Evolutionary conservation across 2,113 vertebrate species (phyloP).

Genomic region (mouse (Mus musculus)): GRCm39 chr3:80153501-80154000

Average conservation of each 20-base stretch:
- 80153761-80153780: not conserved
- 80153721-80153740: not conserved
- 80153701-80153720: not conserved
- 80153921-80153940: not conserved
- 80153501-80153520: not conserved
- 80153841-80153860: not conserved
- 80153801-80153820: not conserved
- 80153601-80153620: not conserved
- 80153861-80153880: not conserved
- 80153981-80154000: not conserved
- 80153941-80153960: not conserved
- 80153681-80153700: not conserved
- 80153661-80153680: not conserved
- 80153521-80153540: not conserved
- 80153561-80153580: not conserved
- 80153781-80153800: not conserved
- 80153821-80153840: not conserved
- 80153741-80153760: not conserved
- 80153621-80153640: not conserved
- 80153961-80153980: not conserved
- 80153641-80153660: not conserved
- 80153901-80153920: not conserved
- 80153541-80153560: not conserved
- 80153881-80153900: not conserved
- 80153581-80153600: not conserved